Evolutionary conservation across 1,140 invertebrate species (phyloP).

Genomic region (Temnothorax longispinosus): DNA sequence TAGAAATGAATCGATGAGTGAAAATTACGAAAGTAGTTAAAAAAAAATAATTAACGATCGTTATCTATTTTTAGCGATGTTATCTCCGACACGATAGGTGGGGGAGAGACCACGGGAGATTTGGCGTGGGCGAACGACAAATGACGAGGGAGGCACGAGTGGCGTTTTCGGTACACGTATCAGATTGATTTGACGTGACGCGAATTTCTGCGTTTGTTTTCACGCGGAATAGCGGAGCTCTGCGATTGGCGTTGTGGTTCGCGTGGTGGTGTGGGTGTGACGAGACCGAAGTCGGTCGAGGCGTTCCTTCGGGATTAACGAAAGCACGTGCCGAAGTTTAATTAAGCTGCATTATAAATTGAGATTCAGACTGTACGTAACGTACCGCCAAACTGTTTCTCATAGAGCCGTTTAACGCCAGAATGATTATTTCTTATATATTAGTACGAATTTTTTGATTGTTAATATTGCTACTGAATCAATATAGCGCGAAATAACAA

Average conservation of each 20-base stretch:
- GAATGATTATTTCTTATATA: neutral
- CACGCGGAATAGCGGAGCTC: neutral
- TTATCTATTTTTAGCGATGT: slow-evolving; percentile 75
- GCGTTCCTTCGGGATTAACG: slow-evolving; percentile 18
- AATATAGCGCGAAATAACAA: neutral
- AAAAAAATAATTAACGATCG: slow-evolving; percentile 68
- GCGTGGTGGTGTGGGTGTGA: neutral
- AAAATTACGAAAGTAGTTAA: slow-evolving; percentile 58
- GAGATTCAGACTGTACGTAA: neutral
- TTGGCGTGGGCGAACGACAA: slow-evolving; percentile 39
- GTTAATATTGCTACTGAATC: neutral
- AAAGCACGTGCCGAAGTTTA: neutral
- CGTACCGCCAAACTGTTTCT: neutral
- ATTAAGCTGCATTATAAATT: neutral
- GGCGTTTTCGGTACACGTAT: neutral
- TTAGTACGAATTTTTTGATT: neutral
- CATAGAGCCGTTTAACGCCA: neutral
- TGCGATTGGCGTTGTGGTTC: neutral
- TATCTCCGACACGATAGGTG: slow-evolving; percentile 55
- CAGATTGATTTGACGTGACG: neutral
- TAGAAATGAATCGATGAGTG: slow-evolving; percentile 6
- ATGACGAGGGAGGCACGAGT: neutral
- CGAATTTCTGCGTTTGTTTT: slow-evolving; percentile 3
- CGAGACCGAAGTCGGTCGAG: neutral
- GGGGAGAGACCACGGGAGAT: slow-evolving; percentile 49